A percentile compares a stretch with the other conserved stretches of the same genome.
phyloP scores from a whole-genome alignment of 2,797 vertebrate genomes.

The Sebastes alutus region DNA sequence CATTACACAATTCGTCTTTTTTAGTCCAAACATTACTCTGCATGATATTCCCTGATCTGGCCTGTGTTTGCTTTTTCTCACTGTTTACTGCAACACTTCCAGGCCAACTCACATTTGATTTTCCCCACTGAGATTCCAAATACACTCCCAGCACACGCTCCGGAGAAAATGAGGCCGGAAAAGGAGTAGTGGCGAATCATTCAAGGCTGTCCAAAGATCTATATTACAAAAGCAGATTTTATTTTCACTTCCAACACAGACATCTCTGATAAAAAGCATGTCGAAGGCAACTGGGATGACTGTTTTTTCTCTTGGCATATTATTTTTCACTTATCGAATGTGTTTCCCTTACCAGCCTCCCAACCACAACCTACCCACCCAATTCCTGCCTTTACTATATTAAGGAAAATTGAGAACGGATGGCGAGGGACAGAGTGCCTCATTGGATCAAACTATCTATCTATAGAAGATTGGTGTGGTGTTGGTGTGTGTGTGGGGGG shows the following conservation, averaged over 20 bases:
- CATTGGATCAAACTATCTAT: conserved; percentile 52
- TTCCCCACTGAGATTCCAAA: conserved; percentile 75
- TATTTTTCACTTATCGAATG: conserved; percentile 85
- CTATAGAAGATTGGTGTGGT: conserved; percentile 41
- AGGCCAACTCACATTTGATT: conserved; percentile 80
- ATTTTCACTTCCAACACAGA: conserved; percentile 77
- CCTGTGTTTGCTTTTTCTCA: conserved; percentile 74
- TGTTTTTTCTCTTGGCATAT: conserved; percentile 82
- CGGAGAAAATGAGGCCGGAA: conserved; percentile 74
- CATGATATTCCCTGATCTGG: conserved; percentile 78
- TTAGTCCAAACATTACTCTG: conserved; percentile 73
- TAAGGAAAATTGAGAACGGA: conserved; percentile 78
- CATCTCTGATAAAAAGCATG: conserved; percentile 78
- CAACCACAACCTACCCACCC: conserved; percentile 62
- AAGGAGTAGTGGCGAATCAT: conserved; percentile 72
- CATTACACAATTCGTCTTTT: conserved; percentile 71
- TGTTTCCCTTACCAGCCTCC: conserved; percentile 70
- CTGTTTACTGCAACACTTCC: conserved; percentile 81
- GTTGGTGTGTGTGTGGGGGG: background rate
- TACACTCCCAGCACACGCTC: conserved; percentile 63
- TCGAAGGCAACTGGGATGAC: conserved; percentile 76
- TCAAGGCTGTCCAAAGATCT: conserved; percentile 81
- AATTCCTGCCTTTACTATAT: conserved; percentile 67
- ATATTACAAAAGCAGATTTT: conserved; percentile 80
- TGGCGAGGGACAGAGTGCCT: conserved; percentile 66